A percentile compares a stretch with the other conserved stretches of the same genome.
Conservation (phyloP, 2,888 invertebrate genomes). For the Drosophila neonasuta region DNA sequence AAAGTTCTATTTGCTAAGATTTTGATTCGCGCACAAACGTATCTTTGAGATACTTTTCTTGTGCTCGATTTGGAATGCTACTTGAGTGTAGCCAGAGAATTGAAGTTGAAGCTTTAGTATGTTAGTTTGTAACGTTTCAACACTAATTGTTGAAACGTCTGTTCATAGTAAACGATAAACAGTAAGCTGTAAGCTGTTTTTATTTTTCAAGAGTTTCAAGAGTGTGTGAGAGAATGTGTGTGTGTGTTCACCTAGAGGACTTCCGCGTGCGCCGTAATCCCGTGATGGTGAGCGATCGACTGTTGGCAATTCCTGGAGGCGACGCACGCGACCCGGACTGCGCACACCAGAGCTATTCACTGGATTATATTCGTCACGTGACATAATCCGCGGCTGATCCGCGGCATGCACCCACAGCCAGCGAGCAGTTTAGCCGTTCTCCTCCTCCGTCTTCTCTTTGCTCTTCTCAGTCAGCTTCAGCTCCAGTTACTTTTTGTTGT, state of each 20-base stretch:
- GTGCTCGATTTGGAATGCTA: slow-evolving; percentile 42
- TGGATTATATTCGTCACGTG: slow-evolving; percentile 83
- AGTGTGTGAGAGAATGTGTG: slow-evolving; percentile 17
- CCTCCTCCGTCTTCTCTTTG: not conserved
- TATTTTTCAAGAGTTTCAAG: slow-evolving; percentile 48
- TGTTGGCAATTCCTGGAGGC: slow-evolving; percentile 89
- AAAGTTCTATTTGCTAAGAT: not conserved
- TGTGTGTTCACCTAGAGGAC: slow-evolving; percentile 83
- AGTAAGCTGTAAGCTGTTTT: slow-evolving; percentile 13
- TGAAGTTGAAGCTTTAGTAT: slow-evolving; percentile 28
- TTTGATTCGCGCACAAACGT: slow-evolving; percentile 60
- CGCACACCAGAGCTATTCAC: slow-evolving; percentile 87
- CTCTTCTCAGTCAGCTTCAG: slow-evolving; percentile 15
- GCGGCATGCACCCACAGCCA: slow-evolving; percentile 77
- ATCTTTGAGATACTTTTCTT: slow-evolving; percentile 32
- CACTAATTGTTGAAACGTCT: slow-evolving; percentile 11
- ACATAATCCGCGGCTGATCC: slow-evolving; percentile 83
- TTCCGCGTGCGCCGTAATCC: slow-evolving; percentile 86
- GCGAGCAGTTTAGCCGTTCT: slow-evolving; percentile 17
- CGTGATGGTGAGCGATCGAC: slow-evolving; percentile 95
- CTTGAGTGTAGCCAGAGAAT: slow-evolving; percentile 9
- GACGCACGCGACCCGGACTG: slow-evolving; percentile 85
- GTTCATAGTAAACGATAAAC: not conserved
- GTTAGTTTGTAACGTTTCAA: slow-evolving; percentile 7
- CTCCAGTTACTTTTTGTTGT: not conserved